Conservation (phyloP, 2,113 vertebrate species). For the Climacteris rufus region DNA sequence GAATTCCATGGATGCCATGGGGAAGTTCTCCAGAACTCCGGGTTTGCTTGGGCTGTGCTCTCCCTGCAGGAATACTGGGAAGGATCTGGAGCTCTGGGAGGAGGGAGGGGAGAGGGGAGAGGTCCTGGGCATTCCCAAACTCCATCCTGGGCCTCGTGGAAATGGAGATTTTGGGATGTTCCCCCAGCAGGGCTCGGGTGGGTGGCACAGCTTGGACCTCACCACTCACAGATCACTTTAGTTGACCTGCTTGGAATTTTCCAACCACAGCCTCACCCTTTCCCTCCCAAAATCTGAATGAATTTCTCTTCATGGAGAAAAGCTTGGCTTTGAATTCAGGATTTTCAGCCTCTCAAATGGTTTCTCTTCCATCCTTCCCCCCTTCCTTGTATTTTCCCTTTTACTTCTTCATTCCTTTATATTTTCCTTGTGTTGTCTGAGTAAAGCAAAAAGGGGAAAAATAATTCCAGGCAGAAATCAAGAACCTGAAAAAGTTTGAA, state of each 20-base stretch:
- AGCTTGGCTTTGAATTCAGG: neutral
- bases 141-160: no score
- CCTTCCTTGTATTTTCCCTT: neutral
- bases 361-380: neutral
- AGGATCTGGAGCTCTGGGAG: no score
- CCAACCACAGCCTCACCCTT: neutral
- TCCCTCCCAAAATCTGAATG: neutral
- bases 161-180: no score
- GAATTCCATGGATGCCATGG: fast-evolving
- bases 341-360: neutral
- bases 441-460: neutral
- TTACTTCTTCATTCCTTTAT: neutral
- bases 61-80: no score
- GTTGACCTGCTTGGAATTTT: neutral
- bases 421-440: neutral
- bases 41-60: no score
- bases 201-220: no score
- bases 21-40: no score
- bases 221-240: no score
- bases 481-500: neutral
- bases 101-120: no score
- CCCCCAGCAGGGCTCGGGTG: no score
- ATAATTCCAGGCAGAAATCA: neutral
- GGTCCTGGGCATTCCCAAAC: no score
- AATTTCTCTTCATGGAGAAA: neutral